Conservation (phyloP, 2,797 vertebrate species). For the Galago senegalensis region DNA sequence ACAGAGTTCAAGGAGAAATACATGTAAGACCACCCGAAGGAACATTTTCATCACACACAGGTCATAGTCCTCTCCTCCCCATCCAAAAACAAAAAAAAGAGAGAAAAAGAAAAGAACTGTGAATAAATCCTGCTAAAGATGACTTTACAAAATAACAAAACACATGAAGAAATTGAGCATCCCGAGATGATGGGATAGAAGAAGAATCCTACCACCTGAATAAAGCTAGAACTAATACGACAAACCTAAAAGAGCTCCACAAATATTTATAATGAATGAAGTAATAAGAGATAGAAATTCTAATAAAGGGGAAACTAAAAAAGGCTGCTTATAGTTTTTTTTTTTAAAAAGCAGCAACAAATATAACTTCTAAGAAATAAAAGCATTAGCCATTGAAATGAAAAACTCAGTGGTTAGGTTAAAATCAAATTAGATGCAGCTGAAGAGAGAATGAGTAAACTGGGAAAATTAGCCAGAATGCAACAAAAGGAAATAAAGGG, state of each 20-base stretch:
- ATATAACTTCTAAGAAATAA: conserved; percentile 3
- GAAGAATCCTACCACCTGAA: neutral
- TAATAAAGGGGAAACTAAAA: neutral
- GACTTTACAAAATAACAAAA: neutral
- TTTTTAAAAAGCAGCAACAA: neutral
- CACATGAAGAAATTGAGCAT: neutral
- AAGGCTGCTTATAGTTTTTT: neutral
- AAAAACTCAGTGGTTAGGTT: neutral
- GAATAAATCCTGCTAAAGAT: neutral
- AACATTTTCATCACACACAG: neutral
- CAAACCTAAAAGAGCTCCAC: neutral
- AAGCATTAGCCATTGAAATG: neutral
- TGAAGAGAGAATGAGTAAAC: neutral
- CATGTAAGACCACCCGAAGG: neutral
- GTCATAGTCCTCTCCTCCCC: neutral
- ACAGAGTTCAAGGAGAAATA: neutral
- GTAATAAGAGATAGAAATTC: conserved; percentile 1
- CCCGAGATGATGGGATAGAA: neutral
- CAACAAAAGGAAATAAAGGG: neutral
- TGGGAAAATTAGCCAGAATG: neutral
- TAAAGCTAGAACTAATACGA: neutral
- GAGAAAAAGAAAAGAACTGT: neutral
- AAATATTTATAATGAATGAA: conserved; percentile 2
- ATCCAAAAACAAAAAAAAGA: neutral
- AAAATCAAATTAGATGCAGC: conserved; percentile 21